phyloP scores from a whole-genome alignment of 2,113 vertebrate genomes.

The Synchiropus splendidus region DNA sequence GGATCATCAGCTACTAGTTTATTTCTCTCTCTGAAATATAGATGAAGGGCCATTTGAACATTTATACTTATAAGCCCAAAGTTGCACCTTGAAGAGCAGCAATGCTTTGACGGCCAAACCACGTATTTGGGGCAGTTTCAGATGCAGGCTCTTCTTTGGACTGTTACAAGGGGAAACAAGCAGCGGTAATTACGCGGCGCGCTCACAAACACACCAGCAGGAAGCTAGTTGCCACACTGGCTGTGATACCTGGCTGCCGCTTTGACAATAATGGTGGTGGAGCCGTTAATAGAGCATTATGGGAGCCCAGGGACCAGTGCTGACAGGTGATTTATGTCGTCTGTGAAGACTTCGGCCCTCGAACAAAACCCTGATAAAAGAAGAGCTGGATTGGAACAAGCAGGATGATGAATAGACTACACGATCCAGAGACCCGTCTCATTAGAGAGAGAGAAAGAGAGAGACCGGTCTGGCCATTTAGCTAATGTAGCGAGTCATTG shows the following conservation, averaged over 20 bases:
- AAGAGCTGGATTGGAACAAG: slow-evolving; percentile 93
- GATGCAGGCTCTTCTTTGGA: no score
- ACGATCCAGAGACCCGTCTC: slow-evolving; percentile 88
- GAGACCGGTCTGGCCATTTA: slow-evolving; percentile 72
- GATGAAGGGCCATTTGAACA: no score
- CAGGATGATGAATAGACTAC: slow-evolving; percentile 99
- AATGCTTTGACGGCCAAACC: no score
- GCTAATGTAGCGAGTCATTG: slow-evolving; percentile 96
- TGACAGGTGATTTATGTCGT: slow-evolving; percentile 91
- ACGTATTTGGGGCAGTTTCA: no score
- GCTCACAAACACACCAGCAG: slow-evolving; percentile 12
- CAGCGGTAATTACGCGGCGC: slow-evolving; percentile 16
- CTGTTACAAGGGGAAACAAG: slow-evolving; percentile 11
- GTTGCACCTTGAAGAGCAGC: no score
- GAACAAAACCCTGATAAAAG: slow-evolving; percentile 91
- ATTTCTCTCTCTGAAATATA: no score
- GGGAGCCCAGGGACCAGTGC: slow-evolving; percentile 67
- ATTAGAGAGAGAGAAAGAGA: slow-evolving; percentile 74
- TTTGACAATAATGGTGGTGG: slow-evolving; percentile 76
- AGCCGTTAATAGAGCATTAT: slow-evolving; percentile 91
- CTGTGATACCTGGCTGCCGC: slow-evolving; percentile 72
- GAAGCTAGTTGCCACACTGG: slow-evolving; percentile 11
- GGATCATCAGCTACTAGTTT: no score
- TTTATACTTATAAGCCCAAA: no score
- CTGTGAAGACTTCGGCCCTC: slow-evolving; percentile 87